These are phyloP conservation scores for Galaxea fascicularis DNA, from an alignment of 92 coral and sea anemone genomes.

Conservation along the genomic window DNA sequence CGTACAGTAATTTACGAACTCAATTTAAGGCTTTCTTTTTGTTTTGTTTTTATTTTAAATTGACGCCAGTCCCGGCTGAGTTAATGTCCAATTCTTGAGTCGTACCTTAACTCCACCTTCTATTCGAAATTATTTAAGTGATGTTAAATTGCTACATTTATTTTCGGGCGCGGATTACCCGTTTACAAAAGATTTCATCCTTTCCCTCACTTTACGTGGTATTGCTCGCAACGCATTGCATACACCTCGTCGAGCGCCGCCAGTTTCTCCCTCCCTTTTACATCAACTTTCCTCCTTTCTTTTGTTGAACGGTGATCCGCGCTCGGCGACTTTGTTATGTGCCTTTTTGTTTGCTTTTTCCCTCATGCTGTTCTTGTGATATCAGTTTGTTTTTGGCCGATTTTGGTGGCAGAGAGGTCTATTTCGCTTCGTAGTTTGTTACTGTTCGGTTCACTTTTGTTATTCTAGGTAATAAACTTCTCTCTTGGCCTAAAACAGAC, in stretches of 20 bases:
- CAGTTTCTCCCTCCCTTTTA: neutral
- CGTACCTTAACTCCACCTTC: constrained; percentile 42
- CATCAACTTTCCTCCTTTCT: constrained; percentile 1
- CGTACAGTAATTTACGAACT: neutral
- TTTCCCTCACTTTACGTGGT: constrained; percentile 44
- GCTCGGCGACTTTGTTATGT: neutral
- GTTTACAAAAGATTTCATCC: constrained; percentile 5
- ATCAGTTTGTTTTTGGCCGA: too few relatives aligned
- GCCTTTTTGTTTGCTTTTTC: constrained; percentile 42
- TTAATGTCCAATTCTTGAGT: constrained; percentile 34
- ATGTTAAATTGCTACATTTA: constrained; percentile 51
- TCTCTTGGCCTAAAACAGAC: too few relatives aligned
- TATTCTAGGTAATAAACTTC: too few relatives aligned
- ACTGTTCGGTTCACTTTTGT: too few relatives aligned
- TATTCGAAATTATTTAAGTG: constrained; percentile 48
- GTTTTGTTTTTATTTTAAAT: neutral
- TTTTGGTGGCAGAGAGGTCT: too few relatives aligned
- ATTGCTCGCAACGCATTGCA: constrained; percentile 37
- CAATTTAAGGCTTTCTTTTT: neutral
- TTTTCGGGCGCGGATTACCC: constrained; percentile 31
- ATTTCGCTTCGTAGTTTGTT: too few relatives aligned
- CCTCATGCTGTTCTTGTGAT: too few relatives aligned
- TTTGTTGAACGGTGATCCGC: neutral
- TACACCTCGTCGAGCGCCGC: constrained; percentile 15
- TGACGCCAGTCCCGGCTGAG: constrained; percentile 8